phyloP scores from a whole-genome alignment of 2,888 invertebrate genomes.

The Plebejus argus region DNA sequence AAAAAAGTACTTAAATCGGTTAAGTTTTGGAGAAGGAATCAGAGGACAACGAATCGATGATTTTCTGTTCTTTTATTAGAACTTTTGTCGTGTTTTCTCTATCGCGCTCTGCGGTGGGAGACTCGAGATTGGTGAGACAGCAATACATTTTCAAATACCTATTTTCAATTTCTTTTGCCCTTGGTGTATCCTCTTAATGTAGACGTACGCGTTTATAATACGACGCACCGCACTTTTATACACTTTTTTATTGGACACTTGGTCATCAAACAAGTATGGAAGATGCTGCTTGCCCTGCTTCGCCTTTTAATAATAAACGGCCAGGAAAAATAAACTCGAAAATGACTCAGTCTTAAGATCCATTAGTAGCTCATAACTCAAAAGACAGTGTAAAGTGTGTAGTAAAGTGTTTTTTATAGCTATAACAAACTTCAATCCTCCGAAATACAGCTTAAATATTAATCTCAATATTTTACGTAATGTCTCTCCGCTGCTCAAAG shows the following conservation, averaged over 20 bases:
- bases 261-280: neutral
- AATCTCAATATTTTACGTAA: neutral
- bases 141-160: too few relatives aligned
- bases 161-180: too few relatives aligned
- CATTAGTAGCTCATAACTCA: neutral
- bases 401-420: neutral
- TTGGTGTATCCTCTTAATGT: too few relatives aligned
- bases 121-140: too few relatives aligned
- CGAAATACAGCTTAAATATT: neutral
- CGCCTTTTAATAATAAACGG: neutral
- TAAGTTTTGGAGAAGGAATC: too few relatives aligned
- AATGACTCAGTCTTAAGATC: neutral
- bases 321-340: neutral
- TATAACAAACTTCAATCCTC: neutral
- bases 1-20: too few relatives aligned
- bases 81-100: too few relatives aligned
- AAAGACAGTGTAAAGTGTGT: neutral
- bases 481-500: neutral
- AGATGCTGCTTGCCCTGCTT: neutral
- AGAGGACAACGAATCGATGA: too few relatives aligned
- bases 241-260: too few relatives aligned
- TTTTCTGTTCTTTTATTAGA: too few relatives aligned
- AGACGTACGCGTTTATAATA: neutral
- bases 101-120: too few relatives aligned
- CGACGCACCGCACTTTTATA: neutral